Base-by-base conservation (phyloP, 2,888 invertebrate species). In the Lasiommata megera region DNA sequence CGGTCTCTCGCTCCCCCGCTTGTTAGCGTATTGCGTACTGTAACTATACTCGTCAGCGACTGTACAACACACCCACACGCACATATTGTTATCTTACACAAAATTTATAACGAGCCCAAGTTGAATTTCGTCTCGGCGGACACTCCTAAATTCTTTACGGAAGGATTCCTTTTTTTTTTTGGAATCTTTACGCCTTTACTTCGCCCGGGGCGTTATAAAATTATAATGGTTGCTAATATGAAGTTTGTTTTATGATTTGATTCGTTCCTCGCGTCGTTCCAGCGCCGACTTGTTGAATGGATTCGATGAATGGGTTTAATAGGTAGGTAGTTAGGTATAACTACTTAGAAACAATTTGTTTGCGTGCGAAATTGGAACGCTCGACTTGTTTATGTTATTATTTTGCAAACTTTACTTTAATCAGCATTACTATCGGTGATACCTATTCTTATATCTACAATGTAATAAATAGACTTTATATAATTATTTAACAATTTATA, bases 21-120 rank as follows among this genome's bases (percentile, higher is more conserved):
- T 90, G 91, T 91, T 91, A 91, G 90, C 90, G 88, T 85, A 88
- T 87, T 88, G 88, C 88, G 86, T 88, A 86, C 85, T 80, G 85
- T 88, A 88, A 88, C 85, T 88, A 88, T 84, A 86, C 84, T 89
- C 88, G 88, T 89, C 89, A 89, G 80, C 88, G 82, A 78, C 79
- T 80, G 77, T 80, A 84, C 80, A 82, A 81, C 85, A 88, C 88
- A 85, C 89, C 84, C 88, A 88, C 89, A 89, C 80, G 77, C 81
- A 82, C 81, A 80, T 76, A 86, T 87, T 88, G 88, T 89, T 88
- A 88, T 89, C 88, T 88, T 84, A 84, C 80, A 88, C 85, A 82
- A 88, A 88, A 88, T 88, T 88, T 89, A 88, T 89, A 89, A 89
- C 88, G 79, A 88, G 84, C 84, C 16, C 46, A 82, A 84, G 80